Evolutionary conservation across 2,113 vertebrate species (phyloP), one percentile per base, ranked within the genome.

Genomic region (Tonatia bakeri): DNA sequence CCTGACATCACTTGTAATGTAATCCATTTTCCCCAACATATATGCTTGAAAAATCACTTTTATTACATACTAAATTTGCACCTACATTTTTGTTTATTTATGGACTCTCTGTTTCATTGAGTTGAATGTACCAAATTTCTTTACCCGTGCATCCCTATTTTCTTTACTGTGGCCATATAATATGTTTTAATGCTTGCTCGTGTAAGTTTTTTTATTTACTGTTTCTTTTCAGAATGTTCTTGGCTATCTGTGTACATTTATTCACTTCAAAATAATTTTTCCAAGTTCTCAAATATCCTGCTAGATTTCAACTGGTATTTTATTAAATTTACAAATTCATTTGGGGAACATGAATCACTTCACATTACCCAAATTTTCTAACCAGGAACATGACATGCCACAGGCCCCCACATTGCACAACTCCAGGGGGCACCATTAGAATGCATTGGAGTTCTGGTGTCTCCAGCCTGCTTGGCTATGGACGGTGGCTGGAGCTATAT

Each of bases 171-270:
- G 24, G n/a, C 36, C 65, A 64, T 73, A 43, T 24, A 28, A 65
- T 73, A 67, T 77, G n/a, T 70, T 88, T 89, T 84, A 43, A 76
- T 84, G 38, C 36, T 56, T 61, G 28, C 40, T 77, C 83, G 28
- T 59, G 3, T 61, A 40, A 56, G 50, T 59, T 28, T 84, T 69
- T 54, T 33, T 31, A 43, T 61, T 50, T 70, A 76, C 28, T 52
- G 36, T 92, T 92, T 84, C 43, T 84, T 92, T 92, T 76, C 52
- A 92, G 84, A 83, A 89, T 61, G 16, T 52, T 77, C 47, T 31
- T 61, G 28, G 43, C 40, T 77, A 43, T 84, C 43, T n/a, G 69
- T 76, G 8, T 19, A 43, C 20, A 61, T 76, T 52, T 64, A 52
- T 52, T 52, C 93, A 70, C 72, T 77, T 70, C 50, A 70, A 77